Evolutionary conservation across 1,140 invertebrate genomes (phyloP).

Genomic region (Phthorimaea operculella): DNA sequence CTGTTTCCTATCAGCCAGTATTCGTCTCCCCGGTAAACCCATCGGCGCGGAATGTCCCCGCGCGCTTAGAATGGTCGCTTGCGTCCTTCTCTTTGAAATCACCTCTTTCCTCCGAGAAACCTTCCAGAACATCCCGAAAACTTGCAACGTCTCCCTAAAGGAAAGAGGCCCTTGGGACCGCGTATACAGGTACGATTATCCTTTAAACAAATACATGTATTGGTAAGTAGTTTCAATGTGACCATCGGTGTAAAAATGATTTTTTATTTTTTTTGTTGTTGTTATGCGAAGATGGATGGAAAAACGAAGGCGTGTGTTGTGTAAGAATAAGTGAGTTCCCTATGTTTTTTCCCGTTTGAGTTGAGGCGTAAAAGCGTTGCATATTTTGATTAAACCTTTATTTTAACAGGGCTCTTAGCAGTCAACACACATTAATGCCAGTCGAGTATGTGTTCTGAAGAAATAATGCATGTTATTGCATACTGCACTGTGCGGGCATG

Average conservation of each 20-base stretch:
- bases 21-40: conserved; percentile 83
- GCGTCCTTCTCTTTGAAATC: conserved; percentile 94
- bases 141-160: conserved; percentile 74
- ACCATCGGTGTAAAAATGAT: conserved; percentile 45
- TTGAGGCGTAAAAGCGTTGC: conserved; percentile 46
- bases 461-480: conserved; percentile 62
- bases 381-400: conserved; percentile 59
- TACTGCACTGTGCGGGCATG: conserved; percentile 59
- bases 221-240: conserved; percentile 50
- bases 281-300: conserved; percentile 66
- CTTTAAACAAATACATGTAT: conserved; percentile 23
- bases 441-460: conserved; percentile 64
- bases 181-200: conserved; percentile 71
- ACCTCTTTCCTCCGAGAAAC: conserved; percentile 97
- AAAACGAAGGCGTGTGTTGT: conserved; percentile 62
- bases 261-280: conserved; percentile 60
- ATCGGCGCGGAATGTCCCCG: conserved; percentile 81
- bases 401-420: conserved; percentile 68
- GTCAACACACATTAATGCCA: conserved; percentile 68
- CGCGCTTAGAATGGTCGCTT: conserved; percentile 91
- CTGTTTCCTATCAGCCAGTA: conserved; percentile 75
- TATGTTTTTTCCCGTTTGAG: conserved; percentile 55
- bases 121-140: conserved; percentile 84
- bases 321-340: conserved; percentile 66
- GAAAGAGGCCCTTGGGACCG: conserved; percentile 84